phyloP scores from a whole-genome alignment of 2,797 vertebrate genomes.

The Cirrhinus mrigala region DNA sequence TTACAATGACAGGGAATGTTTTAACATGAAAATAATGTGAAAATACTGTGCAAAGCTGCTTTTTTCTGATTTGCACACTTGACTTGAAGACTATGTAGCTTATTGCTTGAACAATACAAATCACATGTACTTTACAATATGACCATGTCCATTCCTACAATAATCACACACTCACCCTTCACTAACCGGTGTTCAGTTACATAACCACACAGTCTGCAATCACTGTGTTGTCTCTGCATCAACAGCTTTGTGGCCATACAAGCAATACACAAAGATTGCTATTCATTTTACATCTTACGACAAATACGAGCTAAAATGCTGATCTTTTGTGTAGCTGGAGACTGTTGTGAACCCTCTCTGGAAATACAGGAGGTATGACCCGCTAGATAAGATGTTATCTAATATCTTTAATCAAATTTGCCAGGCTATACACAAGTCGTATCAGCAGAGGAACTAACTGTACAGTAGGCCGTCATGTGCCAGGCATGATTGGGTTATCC shows the following conservation, averaged over 20 bases:
- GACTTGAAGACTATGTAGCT: not conserved
- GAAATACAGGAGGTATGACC: conserved; percentile 29
- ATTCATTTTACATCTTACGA: conserved; percentile 48
- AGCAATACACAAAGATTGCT: conserved; percentile 34
- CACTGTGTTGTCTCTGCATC: conserved; percentile 50
- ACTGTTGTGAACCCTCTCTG: conserved; percentile 27
- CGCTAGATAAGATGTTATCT: conserved; percentile 49
- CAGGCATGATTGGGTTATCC: conserved; percentile 38
- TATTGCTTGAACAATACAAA: not conserved
- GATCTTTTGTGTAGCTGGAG: conserved; percentile 31
- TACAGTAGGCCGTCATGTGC: conserved; percentile 38
- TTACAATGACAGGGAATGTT: not conserved
- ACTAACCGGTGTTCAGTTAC: not conserved
- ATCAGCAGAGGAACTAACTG: conserved; percentile 19
- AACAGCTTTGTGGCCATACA: conserved; percentile 14
- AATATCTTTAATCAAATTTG: conserved; percentile 51
- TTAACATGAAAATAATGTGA: not conserved
- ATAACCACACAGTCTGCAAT: conserved; percentile 3
- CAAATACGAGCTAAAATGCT: conserved; percentile 38
- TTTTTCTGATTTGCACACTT: not conserved
- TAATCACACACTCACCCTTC: conserved; percentile 34
- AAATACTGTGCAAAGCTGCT: too few species aligned
- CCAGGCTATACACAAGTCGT: conserved; percentile 24
- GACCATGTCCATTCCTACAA: not conserved
- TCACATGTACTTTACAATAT: not conserved